Conservation (phyloP, 2,113 vertebrate genomes). For the Callopanchax toddi region DNA sequence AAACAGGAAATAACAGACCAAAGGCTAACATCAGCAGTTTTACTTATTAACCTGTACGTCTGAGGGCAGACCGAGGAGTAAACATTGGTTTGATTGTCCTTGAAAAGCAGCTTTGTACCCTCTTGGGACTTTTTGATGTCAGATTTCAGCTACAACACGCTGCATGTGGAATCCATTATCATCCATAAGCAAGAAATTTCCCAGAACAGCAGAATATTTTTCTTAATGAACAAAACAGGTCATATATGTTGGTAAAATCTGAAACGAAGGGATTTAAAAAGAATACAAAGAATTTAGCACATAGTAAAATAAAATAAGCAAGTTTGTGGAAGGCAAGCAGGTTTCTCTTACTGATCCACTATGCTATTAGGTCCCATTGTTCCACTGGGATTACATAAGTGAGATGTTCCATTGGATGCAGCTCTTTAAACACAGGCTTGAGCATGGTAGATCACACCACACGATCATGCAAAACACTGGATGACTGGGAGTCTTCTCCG, state of each 20-base stretch:
- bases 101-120: no score
- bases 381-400: conserved; percentile 5
- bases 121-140: no score
- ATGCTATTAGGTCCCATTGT: not conserved
- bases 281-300: no score
- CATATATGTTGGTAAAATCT: not conserved
- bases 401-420: conserved; percentile 14
- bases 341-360: not conserved
- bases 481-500: conserved; percentile 10
- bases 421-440: conserved; percentile 9
- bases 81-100: conserved; percentile 39
- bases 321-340: not conserved
- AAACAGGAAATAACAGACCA: conserved; percentile 20
- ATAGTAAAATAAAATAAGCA: not conserved
- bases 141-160: conserved; percentile 15
- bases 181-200: conserved; percentile 8
- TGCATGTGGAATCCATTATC: conserved; percentile 41
- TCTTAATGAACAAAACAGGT: not conserved
- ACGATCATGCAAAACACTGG: not conserved
- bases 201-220: not conserved
- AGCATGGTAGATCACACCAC: conserved; percentile 29
- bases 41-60: conserved; percentile 36
- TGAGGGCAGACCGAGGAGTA: conserved; percentile 29
- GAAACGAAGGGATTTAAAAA: not conserved
- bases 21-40: conserved; percentile 43